A percentile compares a stretch with the other conserved stretches of the same genome.
Evolutionary conservation across 2,797 vertebrate species (phyloP).

Genomic region (Chlorospingus flavigularis): DNA sequence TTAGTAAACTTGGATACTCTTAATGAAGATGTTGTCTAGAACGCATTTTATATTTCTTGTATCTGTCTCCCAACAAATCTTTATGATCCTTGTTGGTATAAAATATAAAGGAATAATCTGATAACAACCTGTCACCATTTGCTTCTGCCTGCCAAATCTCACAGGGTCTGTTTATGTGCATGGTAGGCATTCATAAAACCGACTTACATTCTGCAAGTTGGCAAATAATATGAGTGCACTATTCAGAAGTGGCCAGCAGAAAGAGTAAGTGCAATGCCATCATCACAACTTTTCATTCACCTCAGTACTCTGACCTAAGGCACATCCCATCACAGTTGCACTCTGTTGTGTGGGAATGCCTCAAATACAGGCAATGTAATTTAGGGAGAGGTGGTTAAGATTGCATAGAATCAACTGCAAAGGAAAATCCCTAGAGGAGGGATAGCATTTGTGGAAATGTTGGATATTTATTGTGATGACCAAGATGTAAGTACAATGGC

Average conservation of each 20-base stretch:
- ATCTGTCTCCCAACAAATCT: neutral
- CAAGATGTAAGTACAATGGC: neutral
- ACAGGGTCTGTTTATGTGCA: neutral
- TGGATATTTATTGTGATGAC: neutral
- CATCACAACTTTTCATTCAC: neutral
- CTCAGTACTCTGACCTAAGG: neutral
- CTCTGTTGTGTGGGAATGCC: neutral
- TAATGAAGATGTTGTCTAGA: neutral
- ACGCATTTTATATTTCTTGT: neutral
- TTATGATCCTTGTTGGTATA: neutral
- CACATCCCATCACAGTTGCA: neutral
- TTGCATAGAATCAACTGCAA: neutral
- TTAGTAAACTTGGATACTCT: neutral
- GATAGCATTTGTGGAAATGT: neutral
- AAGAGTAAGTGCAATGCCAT: neutral
- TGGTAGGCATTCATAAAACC: neutral
- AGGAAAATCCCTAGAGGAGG: neutral
- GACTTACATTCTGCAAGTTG: neutral
- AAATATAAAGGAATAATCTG: slow-evolving; percentile 14
- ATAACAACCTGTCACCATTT: slow-evolving; percentile 16
- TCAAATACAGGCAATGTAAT: neutral
- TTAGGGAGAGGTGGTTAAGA: neutral
- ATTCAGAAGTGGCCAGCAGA: neutral
- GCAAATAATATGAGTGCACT: neutral
- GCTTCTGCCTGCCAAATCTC: neutral